Conservation (phyloP, 2,888 invertebrate species). For the Euplexia lucipara region DNA sequence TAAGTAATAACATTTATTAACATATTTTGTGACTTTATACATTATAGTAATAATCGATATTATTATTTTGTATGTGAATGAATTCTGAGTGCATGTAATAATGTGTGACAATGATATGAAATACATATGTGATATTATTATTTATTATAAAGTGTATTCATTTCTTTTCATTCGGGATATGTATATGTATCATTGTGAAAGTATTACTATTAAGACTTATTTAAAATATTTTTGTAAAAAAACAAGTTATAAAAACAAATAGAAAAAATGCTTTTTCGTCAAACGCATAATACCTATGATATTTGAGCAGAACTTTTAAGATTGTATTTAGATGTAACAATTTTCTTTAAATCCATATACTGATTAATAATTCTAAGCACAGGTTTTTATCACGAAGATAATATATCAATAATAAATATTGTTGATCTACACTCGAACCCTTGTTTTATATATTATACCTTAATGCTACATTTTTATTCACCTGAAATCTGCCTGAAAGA, state of each 20-base stretch:
- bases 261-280: slow-evolving; percentile 17
- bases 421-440: slow-evolving; percentile 54
- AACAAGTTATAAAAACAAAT: neutral
- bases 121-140: slow-evolving; percentile 65
- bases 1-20: slow-evolving; percentile 42
- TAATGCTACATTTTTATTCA: neutral
- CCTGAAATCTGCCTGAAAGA: neutral
- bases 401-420: slow-evolving; percentile 65
- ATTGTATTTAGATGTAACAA: slow-evolving; percentile 64
- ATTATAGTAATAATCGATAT: slow-evolving; percentile 37
- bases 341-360: slow-evolving; percentile 45
- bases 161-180: slow-evolving; percentile 40
- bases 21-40: slow-evolving; percentile 55
- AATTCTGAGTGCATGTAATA: slow-evolving; percentile 47
- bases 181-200: slow-evolving; percentile 51
- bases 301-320: slow-evolving; percentile 74
- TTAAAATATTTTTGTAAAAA: slow-evolving; percentile 54
- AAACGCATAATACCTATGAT: slow-evolving; percentile 47
- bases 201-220: slow-evolving; percentile 64
- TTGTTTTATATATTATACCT: slow-evolving; percentile 51
- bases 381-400: slow-evolving; percentile 54
- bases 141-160: slow-evolving; percentile 55
- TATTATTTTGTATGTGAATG: slow-evolving; percentile 54
- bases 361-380: slow-evolving; percentile 50
- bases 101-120: slow-evolving; percentile 51